Conservation (phyloP, 2,113 vertebrate species). For the Oncorhynchus gorbuscha region DNA sequence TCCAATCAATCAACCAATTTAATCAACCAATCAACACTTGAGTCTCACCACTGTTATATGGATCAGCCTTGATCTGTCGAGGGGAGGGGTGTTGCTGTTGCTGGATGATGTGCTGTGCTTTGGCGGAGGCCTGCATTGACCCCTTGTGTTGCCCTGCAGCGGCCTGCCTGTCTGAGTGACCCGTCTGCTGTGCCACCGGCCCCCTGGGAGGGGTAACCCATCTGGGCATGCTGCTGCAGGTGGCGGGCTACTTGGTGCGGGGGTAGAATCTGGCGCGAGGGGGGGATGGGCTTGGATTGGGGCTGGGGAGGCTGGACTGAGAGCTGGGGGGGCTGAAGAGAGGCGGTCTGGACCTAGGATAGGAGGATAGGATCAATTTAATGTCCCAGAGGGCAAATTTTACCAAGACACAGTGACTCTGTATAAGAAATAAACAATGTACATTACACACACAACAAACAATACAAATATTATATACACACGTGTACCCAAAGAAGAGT, state of each 20-base stretch:
- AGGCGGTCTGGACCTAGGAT: constrained; percentile 47
- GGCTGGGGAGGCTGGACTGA: constrained; percentile 71
- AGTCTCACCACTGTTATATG: constrained; percentile 79
- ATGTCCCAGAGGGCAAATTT: too few species aligned
- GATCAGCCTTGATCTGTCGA: constrained; percentile 84
- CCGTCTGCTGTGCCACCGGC: constrained; percentile 80
- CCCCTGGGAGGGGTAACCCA: constrained; percentile 61
- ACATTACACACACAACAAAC: too few species aligned
- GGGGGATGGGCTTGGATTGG: constrained; percentile 70
- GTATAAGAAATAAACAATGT: too few species aligned
- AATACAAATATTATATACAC: too few species aligned
- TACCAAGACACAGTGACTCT: too few species aligned
- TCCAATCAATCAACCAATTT: too few species aligned
- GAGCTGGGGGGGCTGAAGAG: constrained; percentile 74
- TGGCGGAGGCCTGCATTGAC: constrained; percentile 70
- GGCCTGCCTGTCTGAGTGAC: constrained; percentile 64
- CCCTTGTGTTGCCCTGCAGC: constrained; percentile 83
- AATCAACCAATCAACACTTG: constrained; percentile 25
- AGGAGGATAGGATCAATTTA: too few species aligned
- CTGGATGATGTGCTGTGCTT: constrained; percentile 80
- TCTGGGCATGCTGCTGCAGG: constrained; percentile 69
- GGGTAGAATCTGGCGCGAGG: constrained; percentile 61
- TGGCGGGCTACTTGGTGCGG: constrained; percentile 73
- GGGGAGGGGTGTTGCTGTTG: constrained; percentile 85
- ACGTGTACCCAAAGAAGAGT: too few species aligned